Conservation (phyloP, 2,888 invertebrate genomes). For the Ennomos fuscantarius region DNA sequence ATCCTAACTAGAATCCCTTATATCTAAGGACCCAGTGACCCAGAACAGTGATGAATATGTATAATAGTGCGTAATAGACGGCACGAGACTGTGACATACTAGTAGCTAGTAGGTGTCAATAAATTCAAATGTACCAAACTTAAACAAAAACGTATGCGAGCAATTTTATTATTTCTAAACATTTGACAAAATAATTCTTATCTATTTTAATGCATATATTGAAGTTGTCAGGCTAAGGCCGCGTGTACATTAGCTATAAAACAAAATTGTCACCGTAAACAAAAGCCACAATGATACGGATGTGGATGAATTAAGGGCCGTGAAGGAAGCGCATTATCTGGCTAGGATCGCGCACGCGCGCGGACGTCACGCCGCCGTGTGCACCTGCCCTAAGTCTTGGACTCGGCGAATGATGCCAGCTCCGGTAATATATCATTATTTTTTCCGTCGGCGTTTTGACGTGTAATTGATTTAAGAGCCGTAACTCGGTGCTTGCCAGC, state of each 20-base stretch:
- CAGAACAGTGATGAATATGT: too few species aligned
- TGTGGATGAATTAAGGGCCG: slow-evolving; percentile 56
- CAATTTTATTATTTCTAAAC: not conserved
- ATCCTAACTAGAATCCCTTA: too few species aligned
- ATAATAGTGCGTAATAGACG: too few species aligned
- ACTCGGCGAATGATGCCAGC: slow-evolving; percentile 22
- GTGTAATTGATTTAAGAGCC: slow-evolving; percentile 44
- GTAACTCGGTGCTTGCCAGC: slow-evolving; percentile 27
- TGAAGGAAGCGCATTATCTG: slow-evolving; percentile 46
- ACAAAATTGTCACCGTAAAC: slow-evolving; percentile 61
- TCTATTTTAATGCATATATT: slow-evolving; percentile 36
- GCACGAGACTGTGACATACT: too few species aligned
- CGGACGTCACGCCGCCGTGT: slow-evolving; percentile 46
- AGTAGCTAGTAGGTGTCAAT: too few species aligned
- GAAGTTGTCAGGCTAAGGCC: slow-evolving; percentile 41
- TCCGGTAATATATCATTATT: slow-evolving; percentile 41
- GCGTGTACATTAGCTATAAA: slow-evolving; percentile 48
- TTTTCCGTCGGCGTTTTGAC: slow-evolving; percentile 37
- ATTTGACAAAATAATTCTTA: slow-evolving; percentile 27
- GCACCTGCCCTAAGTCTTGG: slow-evolving; percentile 62
- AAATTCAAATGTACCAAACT: too few species aligned
- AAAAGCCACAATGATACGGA: slow-evolving; percentile 46
- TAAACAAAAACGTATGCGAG: too few species aligned
- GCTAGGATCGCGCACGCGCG: slow-evolving; percentile 32
- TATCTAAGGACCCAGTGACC: too few species aligned